Percentiles rank a stretch among this genome's conserved stretches.
Evolutionary conservation across 1,140 invertebrate genomes (phyloP).

Genomic region (Paracyclopina nana): DNA sequence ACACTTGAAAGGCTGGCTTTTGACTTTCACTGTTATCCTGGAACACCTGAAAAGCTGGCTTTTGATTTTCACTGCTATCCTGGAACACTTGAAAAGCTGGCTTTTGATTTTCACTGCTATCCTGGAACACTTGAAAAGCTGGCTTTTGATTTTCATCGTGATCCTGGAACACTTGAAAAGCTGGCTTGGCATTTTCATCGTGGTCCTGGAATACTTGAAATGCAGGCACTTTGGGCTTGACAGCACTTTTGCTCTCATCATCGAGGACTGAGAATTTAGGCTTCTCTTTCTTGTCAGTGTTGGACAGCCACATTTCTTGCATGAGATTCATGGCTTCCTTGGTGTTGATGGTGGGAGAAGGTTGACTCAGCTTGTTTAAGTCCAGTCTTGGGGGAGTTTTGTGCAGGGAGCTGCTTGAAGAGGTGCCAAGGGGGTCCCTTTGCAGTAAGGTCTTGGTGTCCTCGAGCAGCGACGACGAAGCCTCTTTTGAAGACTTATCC

Average conservation of each 20-base stretch:
- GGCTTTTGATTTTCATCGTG: not conserved
- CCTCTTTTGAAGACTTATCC: no score
- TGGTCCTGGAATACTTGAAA: not conserved
- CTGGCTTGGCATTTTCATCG: not conserved
- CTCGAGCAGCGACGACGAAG: no score
- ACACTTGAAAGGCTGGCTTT: no score
- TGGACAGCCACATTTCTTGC: constrained; percentile 20
- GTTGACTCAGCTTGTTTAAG: no score
- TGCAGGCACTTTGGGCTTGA: not conserved
- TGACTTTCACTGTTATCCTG: not conserved
- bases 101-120: not conserved
- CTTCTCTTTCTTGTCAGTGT: no score
- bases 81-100: constrained; percentile 12
- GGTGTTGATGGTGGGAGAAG: constrained; percentile 28
- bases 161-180: constrained; percentile 14
- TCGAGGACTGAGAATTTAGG: no score
- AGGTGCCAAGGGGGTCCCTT: no score
- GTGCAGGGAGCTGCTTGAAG: no score
- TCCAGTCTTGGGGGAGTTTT: no score
- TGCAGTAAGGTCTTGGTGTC: no score
- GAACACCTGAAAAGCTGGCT: constrained; percentile 12
- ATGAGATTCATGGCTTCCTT: constrained; percentile 25
- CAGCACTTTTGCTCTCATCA: not conserved
- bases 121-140: constrained; percentile 12
- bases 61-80: not conserved